Base-by-base conservation (phyloP, 2,888 invertebrate species). In the Drosophila silvestris region DNA sequence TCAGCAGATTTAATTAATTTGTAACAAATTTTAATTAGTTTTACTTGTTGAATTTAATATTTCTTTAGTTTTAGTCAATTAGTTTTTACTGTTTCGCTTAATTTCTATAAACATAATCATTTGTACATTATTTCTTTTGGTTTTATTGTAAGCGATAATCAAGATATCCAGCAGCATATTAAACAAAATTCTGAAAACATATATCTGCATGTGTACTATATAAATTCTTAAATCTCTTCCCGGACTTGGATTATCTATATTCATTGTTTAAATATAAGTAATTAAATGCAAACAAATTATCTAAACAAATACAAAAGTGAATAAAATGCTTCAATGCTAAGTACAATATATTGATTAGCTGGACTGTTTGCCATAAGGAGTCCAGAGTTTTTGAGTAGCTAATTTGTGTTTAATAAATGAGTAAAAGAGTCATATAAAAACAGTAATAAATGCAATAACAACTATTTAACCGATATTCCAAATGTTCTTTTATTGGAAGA, bases 401-500 rank as follows among this genome's bases (percentile, higher is more conserved):
- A 82, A 80, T 87, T 84, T 89, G 73, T 85, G 83, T 89, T 82
- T 89, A 87, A 76, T 65, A 50, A 77, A 81, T 77, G 74, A 78
- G 53, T 82, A 76, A 73, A 76, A 62, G 26, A 65, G 85, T 66
- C 41, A 58, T 72, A 67, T 62, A 63, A 60, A 57, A 44, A n/a
- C 44, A 64, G 37, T 62, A 82, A 82, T 81, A 81, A 82, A 82
- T 81, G 75, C 75, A 75, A 79, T 75, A 82, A 63, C 61, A 79
- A 82, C 61, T 79, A 82, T 72, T 67, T 75, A 82, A 79, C 71
- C 75, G 37, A 44, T 50, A 59, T 28, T 14, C 10, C 16, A 58
- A 44, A 54, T 6, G 4, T 22, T 51, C 33, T 70, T 70, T 76
- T 26, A 47, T 28, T 73, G 37, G 9, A 30, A 30, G 26, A 6